Base-by-base conservation (phyloP, 1,140 invertebrate genomes). In the Camponotus floridanus region DNA sequence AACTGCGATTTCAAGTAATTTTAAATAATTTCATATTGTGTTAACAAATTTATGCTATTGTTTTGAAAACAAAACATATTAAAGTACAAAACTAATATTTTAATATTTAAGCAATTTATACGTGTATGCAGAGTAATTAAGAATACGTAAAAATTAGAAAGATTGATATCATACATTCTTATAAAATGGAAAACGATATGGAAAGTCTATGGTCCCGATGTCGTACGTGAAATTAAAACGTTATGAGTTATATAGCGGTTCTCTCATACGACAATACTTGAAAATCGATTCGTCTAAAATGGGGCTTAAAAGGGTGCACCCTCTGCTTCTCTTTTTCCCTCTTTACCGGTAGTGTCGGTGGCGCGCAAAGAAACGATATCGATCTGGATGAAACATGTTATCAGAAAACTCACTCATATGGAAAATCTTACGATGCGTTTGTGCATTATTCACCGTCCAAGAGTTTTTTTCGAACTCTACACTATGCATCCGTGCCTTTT, bases 211-310 rank as follows among this genome's bases (percentile, higher is more conserved):
- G 62, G n/a, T 39, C 39, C 26, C 31, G 13, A 61, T 61, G 26
- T 31, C 21, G 42, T 39, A 70, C 26, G 79, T 48, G 39, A 83
- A 83, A 83, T 73, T 83, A 73, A 83, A 83, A 48, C 39, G 65
- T 42, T 48, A 31, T 39, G 33, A 83, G 57, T 73, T 83, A 26
- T 55, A 73, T 39, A 74, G 13, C 18, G 7, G 4, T 21, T 11
- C 48, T 31, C 26, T 31, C 31, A 26, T 21, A n/a, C 51, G 65
- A 59, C 51, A 73, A 74, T n/a, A 83, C 51, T 73, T 73, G 51
- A 83, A 83, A 83, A 83, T 83, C 79, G 79, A 83, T 83, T 26
- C 55, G 57, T 83, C 79, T 83, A 83, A 78, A 74, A 83, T 83
- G 79, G 39, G 68, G 79, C 55, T 73, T 83, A 61, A 26, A 26